Percentiles rank a stretch among this genome's conserved stretches.
Conservation (phyloP, 2,113 vertebrate genomes). For the Xyliphius kryptos region DNA sequence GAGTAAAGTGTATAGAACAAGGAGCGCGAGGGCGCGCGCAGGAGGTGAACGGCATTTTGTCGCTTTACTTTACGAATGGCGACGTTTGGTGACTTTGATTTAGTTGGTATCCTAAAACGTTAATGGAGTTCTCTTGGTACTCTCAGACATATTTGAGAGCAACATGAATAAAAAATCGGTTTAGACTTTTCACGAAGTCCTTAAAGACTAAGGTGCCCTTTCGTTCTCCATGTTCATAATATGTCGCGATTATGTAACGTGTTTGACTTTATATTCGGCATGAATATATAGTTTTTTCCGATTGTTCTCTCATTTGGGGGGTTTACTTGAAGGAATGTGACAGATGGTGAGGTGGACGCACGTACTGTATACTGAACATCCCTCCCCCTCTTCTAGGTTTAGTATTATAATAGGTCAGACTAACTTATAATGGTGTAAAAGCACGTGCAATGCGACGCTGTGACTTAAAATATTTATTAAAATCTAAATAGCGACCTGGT, state of each 20-base stretch:
- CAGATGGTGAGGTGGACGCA: conserved; percentile 55
- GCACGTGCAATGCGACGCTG: background rate
- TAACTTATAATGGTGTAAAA: background rate
- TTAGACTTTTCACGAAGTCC: conserved; percentile 14
- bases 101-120: background rate
- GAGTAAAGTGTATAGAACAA: conserved; percentile 6
- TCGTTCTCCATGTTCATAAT: conserved; percentile 8
- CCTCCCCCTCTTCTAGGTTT: conserved; percentile 24
- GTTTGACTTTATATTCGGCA: too few relatives aligned
- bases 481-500: background rate
- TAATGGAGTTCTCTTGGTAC: too few relatives aligned
- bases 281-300: too few relatives aligned
- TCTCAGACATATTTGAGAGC: too few relatives aligned
- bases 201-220: conserved; percentile 32
- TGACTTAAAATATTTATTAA: too few relatives aligned
- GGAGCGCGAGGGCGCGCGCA: conserved; percentile 15
- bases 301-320: conserved; percentile 36
- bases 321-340: conserved; percentile 44
- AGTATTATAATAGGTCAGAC: conserved; percentile 42
- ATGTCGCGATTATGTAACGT: too few relatives aligned
- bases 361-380: too few relatives aligned
- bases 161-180: too few relatives aligned
- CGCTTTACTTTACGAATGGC: conserved; percentile 28
- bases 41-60: conserved; percentile 51
- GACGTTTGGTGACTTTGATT: conserved; percentile 6